phyloP scores from a whole-genome alignment of 2,797 vertebrate species.

The Pangasius krempfi region DNA sequence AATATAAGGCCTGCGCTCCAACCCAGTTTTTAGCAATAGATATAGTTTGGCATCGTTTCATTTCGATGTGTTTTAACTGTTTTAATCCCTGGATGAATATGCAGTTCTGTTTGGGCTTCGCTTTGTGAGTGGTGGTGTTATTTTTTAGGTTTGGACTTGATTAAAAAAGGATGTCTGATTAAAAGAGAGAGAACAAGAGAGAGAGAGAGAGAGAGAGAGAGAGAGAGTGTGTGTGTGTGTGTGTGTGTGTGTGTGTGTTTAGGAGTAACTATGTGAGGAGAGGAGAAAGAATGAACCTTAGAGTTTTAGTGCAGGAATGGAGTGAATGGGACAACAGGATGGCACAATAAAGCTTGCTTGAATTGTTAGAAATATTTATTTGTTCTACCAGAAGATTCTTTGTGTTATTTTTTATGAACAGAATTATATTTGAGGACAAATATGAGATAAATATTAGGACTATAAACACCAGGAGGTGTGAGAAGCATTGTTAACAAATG shows the following conservation, averaged over 20 bases:
- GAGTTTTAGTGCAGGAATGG: neutral
- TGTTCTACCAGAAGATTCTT: neutral
- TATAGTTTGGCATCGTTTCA: neutral
- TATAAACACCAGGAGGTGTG: neutral
- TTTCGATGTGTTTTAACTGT: neutral
- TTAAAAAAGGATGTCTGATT: neutral
- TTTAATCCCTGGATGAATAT: neutral
- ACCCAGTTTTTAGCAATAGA: slow-evolving; percentile 15
- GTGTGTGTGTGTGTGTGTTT: neutral
- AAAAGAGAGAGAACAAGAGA: neutral
- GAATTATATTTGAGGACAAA: neutral
- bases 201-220: no score
- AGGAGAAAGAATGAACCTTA: neutral
- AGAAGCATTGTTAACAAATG: neutral
- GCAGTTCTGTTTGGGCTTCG: neutral
- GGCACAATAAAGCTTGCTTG: neutral
- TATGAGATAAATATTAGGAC: neutral
- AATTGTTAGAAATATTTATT: neutral
- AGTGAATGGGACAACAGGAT: neutral
- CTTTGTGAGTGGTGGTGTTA: neutral
- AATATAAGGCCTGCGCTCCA: slow-evolving; percentile 18
- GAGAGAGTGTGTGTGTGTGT: neutral
- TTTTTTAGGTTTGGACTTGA: neutral
- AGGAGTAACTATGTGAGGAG: neutral
- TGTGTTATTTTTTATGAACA: neutral